Evolutionary conservation across 2,797 vertebrate genomes (phyloP), one percentile per base, ranked within the genome.

Genomic region (Sarcophilus harrisii): DNA sequence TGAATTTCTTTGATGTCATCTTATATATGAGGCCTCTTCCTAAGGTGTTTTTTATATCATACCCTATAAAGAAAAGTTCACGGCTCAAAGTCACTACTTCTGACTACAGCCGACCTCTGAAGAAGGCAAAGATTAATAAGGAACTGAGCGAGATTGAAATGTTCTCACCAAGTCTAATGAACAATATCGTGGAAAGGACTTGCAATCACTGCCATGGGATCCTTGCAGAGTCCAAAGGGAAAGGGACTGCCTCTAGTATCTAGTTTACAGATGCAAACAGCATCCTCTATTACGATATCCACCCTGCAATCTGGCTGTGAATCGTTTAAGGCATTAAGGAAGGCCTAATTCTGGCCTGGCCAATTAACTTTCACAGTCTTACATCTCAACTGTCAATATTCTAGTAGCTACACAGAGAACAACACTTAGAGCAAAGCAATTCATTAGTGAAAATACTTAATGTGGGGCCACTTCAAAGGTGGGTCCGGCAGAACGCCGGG

Each of bases 281-380:
- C 62, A 94, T 60, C 27, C 0, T 24, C 8, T 52, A 93, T 96
- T 91, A 29, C 9, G 49, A 94, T 95, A 94, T 57, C n/a, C 14
- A 9, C 18, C 9, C 6, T 87, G 4, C 8, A 30, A 16, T 93
- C 14, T 52, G 9, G 55, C 13, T 59, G 49, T 92, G 90, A 92
- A 45, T 32, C 94, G 52, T 57, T 55, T 95, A 90, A 91, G 27
- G 6, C 58, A 62, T 92, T 92, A 94, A 93, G 0, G 0, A 73
- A 38, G 45, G 58, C 57, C 90, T 91, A n/a, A 95, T 93, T 73
- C 92, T 93, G 66, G 52, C 38, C 49, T 28, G 1, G 97, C 93
- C 54, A 97, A 94, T 13, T 91, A 96, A 95, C 14, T 92, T 98
- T 73, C 92, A 94, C 18, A 92, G 89, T 9, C 95, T 94, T 94